Conservation (phyloP, 2,888 invertebrate genomes). For the Callyntrura sp. region DNA sequence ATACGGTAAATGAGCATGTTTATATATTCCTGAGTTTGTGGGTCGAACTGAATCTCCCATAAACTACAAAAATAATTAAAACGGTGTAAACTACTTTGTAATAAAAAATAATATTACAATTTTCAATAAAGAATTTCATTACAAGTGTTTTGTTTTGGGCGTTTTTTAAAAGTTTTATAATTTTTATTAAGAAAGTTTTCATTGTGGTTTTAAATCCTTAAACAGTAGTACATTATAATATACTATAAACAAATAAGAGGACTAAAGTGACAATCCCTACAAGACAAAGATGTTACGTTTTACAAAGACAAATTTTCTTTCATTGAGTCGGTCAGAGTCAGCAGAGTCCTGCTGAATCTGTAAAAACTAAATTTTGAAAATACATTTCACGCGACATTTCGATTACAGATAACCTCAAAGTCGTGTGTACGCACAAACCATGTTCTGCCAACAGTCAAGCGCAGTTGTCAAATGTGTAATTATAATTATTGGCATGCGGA, state of each 20-base stretch:
- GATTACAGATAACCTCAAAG: background rate
- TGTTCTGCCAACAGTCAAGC: background rate
- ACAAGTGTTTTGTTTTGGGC: background rate
- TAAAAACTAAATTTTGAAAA: background rate
- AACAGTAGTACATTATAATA: background rate
- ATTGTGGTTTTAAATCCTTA: background rate
- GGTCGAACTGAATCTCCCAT: background rate
- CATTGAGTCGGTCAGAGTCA: background rate
- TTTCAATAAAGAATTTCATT: background rate
- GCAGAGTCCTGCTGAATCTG: background rate
- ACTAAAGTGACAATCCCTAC: conserved; percentile 57
- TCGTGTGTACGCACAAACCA: background rate
- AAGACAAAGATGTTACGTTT: conserved; percentile 18
- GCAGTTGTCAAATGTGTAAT: background rate
- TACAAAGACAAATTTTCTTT: background rate
- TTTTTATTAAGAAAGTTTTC: conserved; percentile 41
- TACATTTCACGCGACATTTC: background rate
- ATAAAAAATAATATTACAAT: background rate
- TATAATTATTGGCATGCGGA: conserved; percentile 3
- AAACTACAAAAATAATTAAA: background rate
- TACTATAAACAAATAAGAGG: conserved; percentile 1
- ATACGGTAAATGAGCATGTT: background rate
- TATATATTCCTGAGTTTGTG: background rate
- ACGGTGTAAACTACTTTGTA: background rate
- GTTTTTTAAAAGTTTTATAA: conserved; percentile 36